phyloP scores from a whole-genome alignment of 2,797 vertebrate genomes.

The Paramormyrops hopkinsi region DNA sequence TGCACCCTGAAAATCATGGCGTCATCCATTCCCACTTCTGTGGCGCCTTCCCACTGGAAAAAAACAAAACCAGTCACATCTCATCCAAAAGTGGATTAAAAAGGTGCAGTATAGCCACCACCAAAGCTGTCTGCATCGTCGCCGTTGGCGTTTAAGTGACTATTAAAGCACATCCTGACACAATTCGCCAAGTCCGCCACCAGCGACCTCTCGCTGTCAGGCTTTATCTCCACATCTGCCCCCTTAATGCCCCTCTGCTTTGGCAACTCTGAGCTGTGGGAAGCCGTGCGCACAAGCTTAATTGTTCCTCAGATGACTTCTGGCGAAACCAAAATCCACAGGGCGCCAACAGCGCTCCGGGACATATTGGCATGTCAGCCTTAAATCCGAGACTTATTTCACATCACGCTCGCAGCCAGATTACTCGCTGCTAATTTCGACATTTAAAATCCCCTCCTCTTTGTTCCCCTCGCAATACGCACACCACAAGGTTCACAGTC shows the following conservation, averaged over 20 bases:
- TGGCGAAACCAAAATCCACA: background rate
- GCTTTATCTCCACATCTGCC: background rate
- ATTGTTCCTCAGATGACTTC: background rate
- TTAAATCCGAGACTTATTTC: background rate
- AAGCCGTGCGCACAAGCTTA: background rate
- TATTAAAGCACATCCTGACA: conserved; percentile 1
- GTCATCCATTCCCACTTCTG: background rate
- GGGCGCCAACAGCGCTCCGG: background rate
- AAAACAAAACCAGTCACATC: background rate
- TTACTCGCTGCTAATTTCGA: background rate
- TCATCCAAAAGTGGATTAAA: conserved; percentile 2
- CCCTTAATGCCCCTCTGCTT: background rate
- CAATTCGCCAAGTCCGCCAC: background rate
- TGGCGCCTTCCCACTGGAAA: background rate
- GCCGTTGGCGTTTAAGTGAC: background rate
- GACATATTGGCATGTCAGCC: background rate
- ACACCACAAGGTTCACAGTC: background rate
- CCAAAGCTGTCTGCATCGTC: background rate
- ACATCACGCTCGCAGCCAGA: background rate
- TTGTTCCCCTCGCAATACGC: background rate
- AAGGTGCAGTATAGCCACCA: background rate
- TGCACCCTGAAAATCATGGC: background rate
- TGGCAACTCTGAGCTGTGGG: background rate
- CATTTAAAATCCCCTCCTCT: background rate
- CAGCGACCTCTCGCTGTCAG: background rate